Base-by-base conservation (phyloP, 2,113 vertebrate genomes). In the Oncorhynchus tshawytscha region DNA sequence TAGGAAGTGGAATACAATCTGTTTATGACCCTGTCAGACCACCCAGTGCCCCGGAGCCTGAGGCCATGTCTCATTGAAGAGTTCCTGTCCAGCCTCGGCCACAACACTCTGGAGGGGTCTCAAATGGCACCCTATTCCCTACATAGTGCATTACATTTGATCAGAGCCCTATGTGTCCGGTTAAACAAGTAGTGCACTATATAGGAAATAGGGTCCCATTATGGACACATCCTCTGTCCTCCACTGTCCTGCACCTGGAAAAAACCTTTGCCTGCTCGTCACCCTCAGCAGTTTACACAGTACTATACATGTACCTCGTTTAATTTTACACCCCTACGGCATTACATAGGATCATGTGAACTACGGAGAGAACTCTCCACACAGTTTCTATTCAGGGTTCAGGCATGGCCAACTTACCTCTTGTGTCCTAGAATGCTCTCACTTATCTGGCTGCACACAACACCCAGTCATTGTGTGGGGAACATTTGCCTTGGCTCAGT, bases 391-490 rank as follows among this genome's bases (percentile, higher is more conserved):
- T 87, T 88, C 84, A 88, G 82, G 86, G 81, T 81, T 86, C 70
- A 86, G 60, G 66, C 76, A 82, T 86, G 86, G 90, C 87, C 84
- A 2, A 72, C 85, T 45, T 90, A 91, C 91, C 87, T 91, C 87
- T 82, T 77, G 8, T 71, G 70, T 80, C 86, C 74, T 79, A 81
- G 78, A 72, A 78, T 85, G 85, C 85, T 77, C 79, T 88, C 80
- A 79, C 81, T 76, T 76, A 67, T 82, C 62, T 71, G 73, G 73
- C 67, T 68, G 29, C 59, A 62, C 59, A 9, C 18, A 7, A 22
- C 20, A 24, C 20, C 59, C 59, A 62, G 59, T 62, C 51, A 18
- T 62, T 51, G 45, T 34, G 51, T 34, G 13, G 57, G 72, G 72
- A 66, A 74, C 22, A 83, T 12, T 66, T 62, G n/a, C 22, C 72